A percentile compares a stretch with the other conserved stretches of the same genome.
Evolutionary conservation across 2,888 invertebrate genomes (phyloP).

Genomic region (Sarcophaga carnaria): DNA sequence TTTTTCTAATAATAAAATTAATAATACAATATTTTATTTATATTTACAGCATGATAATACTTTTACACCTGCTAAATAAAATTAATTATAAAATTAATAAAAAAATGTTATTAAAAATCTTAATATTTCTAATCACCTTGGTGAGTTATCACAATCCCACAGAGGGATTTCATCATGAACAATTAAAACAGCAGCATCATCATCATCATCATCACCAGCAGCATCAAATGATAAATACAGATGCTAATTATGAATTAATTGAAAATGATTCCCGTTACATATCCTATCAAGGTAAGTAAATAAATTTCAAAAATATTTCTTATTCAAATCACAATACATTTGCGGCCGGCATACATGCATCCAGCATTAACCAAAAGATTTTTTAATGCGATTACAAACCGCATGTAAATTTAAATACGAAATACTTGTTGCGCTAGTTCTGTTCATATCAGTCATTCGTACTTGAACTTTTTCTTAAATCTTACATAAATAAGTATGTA

Average conservation of each 20-base stretch:
- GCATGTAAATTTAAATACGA: neutral
- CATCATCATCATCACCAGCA: slow-evolving; percentile 33
- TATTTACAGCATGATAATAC: slow-evolving; percentile 67
- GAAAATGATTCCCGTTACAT: slow-evolving; percentile 81
- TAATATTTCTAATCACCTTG: slow-evolving; percentile 60
- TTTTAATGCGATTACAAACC: neutral
- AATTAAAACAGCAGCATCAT: slow-evolving; percentile 36
- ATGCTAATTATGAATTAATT: slow-evolving; percentile 75
- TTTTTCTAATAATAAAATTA: neutral
- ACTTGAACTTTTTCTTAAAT: too few species aligned
- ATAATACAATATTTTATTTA: neutral
- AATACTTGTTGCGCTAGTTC: too few species aligned
- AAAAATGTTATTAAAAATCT: slow-evolving; percentile 66
- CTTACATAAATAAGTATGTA: too few species aligned
- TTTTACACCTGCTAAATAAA: slow-evolving; percentile 29
- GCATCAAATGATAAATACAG: slow-evolving; percentile 62
- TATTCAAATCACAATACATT: too few species aligned
- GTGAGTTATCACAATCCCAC: slow-evolving; percentile 48
- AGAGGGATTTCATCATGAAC: slow-evolving; percentile 52
- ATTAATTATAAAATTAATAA: slow-evolving; percentile 55
- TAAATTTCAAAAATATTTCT: neutral
- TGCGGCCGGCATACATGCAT: too few species aligned
- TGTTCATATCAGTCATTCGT: too few species aligned
- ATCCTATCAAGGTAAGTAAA: slow-evolving; percentile 80
- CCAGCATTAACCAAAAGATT: too few species aligned